phyloP scores from a whole-genome alignment of 2,113 vertebrate genomes.

The Aptenodytes forsteri region DNA sequence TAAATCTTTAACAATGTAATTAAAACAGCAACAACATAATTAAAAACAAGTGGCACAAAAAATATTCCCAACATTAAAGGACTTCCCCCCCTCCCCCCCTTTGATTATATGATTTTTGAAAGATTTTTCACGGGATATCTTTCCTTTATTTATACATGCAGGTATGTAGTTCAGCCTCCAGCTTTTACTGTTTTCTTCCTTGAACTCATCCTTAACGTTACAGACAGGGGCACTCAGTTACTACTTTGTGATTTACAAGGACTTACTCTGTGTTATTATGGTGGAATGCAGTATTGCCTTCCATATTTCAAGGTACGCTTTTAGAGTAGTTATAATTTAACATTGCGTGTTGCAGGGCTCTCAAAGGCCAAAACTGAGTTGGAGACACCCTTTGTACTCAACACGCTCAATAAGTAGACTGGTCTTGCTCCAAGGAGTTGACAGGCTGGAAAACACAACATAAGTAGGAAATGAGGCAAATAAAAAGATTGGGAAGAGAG shows the following conservation, averaged over 20 bases:
- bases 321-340: neutral
- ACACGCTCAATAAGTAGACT: neutral
- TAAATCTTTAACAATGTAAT: neutral
- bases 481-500: neutral
- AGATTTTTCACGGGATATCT: neutral
- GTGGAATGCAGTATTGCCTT: neutral
- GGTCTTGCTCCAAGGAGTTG: neutral
- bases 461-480: neutral
- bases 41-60: neutral
- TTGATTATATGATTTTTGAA: neutral
- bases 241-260: neutral
- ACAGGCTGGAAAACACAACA: neutral
- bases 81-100: fast-evolving
- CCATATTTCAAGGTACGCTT: neutral
- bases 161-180: neutral
- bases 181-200: neutral
- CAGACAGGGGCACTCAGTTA: neutral
- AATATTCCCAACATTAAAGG: neutral
- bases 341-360: neutral
- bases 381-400: neutral
- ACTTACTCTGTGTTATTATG: neutral
- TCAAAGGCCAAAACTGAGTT: neutral
- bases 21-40: neutral
- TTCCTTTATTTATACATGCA: neutral
- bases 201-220: neutral